phyloP scores from a whole-genome alignment of 2,888 invertebrate species.

The Mythimna vitellina region DNA sequence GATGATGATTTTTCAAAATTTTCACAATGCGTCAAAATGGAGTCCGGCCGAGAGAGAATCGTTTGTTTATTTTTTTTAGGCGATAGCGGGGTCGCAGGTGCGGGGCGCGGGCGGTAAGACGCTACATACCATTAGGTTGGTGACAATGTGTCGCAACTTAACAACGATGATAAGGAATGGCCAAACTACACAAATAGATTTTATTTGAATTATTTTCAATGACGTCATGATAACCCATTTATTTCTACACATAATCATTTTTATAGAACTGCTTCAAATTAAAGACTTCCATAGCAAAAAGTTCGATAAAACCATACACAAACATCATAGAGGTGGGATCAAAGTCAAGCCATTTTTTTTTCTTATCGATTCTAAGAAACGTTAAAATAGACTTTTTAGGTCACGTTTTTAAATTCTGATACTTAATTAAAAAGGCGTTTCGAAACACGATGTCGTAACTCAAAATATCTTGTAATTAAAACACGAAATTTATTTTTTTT shows the following conservation, averaged over 20 bases:
- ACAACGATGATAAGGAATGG: too few relatives aligned
- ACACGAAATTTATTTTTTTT: background rate
- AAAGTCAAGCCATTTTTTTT: conserved; percentile 39
- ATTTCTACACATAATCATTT: background rate
- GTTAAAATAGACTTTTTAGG: conserved; percentile 7
- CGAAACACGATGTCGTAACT: conserved; percentile 16
- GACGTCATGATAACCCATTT: too few relatives aligned
- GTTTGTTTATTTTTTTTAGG: too few relatives aligned
- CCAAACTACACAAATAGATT: background rate
- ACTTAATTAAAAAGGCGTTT: conserved; percentile 25
- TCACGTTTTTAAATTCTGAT: background rate
- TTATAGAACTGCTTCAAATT: background rate
- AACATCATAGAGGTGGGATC: conserved; percentile 16
- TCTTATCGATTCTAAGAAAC: conserved; percentile 13
- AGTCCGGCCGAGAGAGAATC: too few relatives aligned
- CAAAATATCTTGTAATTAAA: background rate
- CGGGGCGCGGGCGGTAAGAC: too few relatives aligned
- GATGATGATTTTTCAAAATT: too few relatives aligned
- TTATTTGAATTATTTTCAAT: background rate
- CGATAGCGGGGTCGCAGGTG: too few relatives aligned
- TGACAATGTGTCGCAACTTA: too few relatives aligned
- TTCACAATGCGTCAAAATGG: too few relatives aligned
- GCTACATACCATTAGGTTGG: too few relatives aligned
- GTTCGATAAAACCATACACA: conserved; percentile 10
- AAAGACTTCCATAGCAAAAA: conserved; percentile 21